Conservation (phyloP, 1,140 invertebrate species). For the Scaptomyza graminum region DNA sequence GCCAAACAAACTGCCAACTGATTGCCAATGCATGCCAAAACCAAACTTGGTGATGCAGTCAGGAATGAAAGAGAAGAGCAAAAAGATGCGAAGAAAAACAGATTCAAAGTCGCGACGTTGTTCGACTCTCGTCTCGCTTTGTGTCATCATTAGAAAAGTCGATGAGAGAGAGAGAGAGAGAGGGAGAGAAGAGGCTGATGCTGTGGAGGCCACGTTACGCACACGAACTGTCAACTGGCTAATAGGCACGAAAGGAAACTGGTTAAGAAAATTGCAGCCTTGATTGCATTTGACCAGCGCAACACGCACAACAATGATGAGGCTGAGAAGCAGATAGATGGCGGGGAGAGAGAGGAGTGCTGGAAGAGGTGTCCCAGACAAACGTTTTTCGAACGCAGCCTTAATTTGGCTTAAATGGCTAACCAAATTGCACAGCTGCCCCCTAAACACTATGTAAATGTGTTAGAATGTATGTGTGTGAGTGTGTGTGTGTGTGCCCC, state of each 20-base stretch:
- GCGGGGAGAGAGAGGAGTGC: background rate
- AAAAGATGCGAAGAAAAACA: background rate
- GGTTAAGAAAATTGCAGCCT: conserved; percentile 81
- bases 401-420: conserved; percentile 80
- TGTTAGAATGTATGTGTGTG: background rate
- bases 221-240: conserved; percentile 80
- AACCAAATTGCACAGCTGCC: conserved; percentile 64
- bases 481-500: no score
- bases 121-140: conserved; percentile 9
- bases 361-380: background rate
- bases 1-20: conserved; percentile 81
- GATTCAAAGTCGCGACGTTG: background rate
- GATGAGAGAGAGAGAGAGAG: conserved; percentile 6
- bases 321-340: background rate
- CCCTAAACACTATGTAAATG: conserved; percentile 64
- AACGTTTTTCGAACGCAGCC: conserved; percentile 34
- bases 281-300: conserved; percentile 70
- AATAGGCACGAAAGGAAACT: conserved; percentile 67
- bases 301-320: conserved; percentile 32
- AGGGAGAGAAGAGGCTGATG: background rate
- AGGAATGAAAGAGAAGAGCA: conserved; percentile 18
- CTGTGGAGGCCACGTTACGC: conserved; percentile 62
- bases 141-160: conserved; percentile 77
- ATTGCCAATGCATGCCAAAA: conserved; percentile 69
- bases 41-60: conserved; percentile 32